Conservation (phyloP, 2,888 invertebrate species). For the Dione juno region DNA sequence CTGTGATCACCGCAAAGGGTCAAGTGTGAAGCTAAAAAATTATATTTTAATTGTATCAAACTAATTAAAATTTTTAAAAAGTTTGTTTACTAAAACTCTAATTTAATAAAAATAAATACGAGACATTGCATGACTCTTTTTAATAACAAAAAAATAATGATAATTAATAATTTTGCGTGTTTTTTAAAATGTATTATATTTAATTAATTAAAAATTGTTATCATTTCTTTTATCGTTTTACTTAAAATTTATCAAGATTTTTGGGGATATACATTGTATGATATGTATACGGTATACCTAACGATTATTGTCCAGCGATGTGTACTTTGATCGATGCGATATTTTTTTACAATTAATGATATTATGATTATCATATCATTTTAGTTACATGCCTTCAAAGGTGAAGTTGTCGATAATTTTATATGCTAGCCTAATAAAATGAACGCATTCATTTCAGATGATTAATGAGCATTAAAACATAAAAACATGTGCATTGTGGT, state of each 20-base stretch:
- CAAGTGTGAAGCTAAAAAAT: too few relatives aligned
- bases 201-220: not conserved
- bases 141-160: not conserved
- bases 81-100: too few relatives aligned
- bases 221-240: not conserved
- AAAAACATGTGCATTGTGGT: not conserved
- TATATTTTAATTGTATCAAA: too few relatives aligned
- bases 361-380: not conserved
- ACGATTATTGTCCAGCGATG: not conserved
- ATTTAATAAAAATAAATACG: not conserved
- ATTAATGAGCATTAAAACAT: too few relatives aligned
- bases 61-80: too few relatives aligned
- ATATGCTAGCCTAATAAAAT: not conserved
- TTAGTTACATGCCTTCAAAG: not conserved
- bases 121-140: not conserved
- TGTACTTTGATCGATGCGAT: conserved; percentile 1
- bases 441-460: not conserved
- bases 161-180: not conserved
- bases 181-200: not conserved
- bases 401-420: not conserved
- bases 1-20: too few relatives aligned
- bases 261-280: not conserved
- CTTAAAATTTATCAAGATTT: not conserved
- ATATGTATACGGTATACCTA: too few relatives aligned
- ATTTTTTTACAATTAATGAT: not conserved